Evolutionary conservation across 2,113 vertebrate genomes (phyloP), one percentile per base, ranked within the genome.

Genomic region (Muntiacus muntjak): DNA sequence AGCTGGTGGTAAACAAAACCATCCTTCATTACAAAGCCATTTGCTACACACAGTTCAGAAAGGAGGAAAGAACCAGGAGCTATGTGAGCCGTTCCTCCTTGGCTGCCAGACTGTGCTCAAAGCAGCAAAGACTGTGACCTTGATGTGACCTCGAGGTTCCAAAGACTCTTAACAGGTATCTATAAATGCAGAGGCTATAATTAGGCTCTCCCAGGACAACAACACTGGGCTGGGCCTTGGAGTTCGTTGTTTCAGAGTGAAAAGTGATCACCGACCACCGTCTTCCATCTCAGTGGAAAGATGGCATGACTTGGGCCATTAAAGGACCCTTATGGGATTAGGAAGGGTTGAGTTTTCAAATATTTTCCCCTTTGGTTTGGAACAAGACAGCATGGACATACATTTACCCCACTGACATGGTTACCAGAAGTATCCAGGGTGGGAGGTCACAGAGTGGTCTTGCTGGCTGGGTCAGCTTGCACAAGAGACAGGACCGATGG

Each of bases 401-500:
- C 7, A 0, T 82, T 71, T 78, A 62, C 7, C n/a, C 30, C 30
- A 28, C n/a, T 26, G 60, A 47, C 52, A n/a, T 1, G 28, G 40
- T 43, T 45, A 8, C 15, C 26, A 28, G 30, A 62, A 92, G 23
- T 28, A 36, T 8, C 30, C 7, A 1, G 15, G 7, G 45, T n/a
- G 11, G 55, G 36, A 58, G 26, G 6, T 54, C 58, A n/a, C 28
- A 6, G 40, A 40, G 15, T 36, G 8, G 0, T 17, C 40, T 9
- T 5, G 3, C 13, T 10, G 19, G 5, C 14, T 40, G 13, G 4
- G 23, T 33, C 82, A 54, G 5, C 9, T 5, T 8, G 36, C 30
- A 23, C 12, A 7, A 54, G 17, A 11, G 4, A 28, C 1, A 47
- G 25, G 74, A 23, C 0, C 1, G 14, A 14, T 2, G 23, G 19